Percentiles rank a stretch among this genome's conserved stretches.
Conservation (phyloP, 1,140 invertebrate genomes). For the Saccostrea echinata region DNA sequence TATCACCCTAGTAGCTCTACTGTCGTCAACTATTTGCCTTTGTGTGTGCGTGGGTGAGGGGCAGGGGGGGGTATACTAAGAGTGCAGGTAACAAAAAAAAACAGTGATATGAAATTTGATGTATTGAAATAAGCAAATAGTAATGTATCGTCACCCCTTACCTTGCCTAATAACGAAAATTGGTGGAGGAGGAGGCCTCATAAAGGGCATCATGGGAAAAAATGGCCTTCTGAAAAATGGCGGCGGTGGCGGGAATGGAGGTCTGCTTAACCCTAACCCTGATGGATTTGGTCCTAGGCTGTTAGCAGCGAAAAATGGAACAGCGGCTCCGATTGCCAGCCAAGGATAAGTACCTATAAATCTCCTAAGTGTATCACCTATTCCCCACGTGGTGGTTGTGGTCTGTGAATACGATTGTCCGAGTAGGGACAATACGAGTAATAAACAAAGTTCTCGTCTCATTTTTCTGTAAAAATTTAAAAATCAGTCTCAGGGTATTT, state of each 20-base stretch:
- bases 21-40: not conserved
- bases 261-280: slow-evolving; percentile 15
- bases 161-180: not conserved
- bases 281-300: not conserved
- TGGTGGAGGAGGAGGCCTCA: not conserved
- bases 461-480: slow-evolving; percentile 13
- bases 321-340: not conserved
- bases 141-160: not conserved
- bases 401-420: slow-evolving; percentile 8
- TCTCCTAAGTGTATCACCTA: not conserved
- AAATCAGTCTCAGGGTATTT: not conserved
- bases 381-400: not conserved
- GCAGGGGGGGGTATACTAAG: not conserved
- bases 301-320: slow-evolving; percentile 1
- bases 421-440: slow-evolving; percentile 1
- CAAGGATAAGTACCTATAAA: not conserved
- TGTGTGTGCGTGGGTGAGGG: not conserved
- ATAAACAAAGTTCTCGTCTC: slow-evolving; percentile 28
- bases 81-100: too few species aligned
- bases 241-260: not conserved
- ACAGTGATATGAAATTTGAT: too few species aligned
- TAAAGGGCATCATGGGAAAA: slow-evolving; percentile 21
- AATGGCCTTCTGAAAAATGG: slow-evolving; percentile 12
- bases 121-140: too few species aligned
- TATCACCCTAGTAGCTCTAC: not conserved